Evolutionary conservation across 2,888 invertebrate species (phyloP).

Genomic region (Mesorhabditis sp.): DNA sequence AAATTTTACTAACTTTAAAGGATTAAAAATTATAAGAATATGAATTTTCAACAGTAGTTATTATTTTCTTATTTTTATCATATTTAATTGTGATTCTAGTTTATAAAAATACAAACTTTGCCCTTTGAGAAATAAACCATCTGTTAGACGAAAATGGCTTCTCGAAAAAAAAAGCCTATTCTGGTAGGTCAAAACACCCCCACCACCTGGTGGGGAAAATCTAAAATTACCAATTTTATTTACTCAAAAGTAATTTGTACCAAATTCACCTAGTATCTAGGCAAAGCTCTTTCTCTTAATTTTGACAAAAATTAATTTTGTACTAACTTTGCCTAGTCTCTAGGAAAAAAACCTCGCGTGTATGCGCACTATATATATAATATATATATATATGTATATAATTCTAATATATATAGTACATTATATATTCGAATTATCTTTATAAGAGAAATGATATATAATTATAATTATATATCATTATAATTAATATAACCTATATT

Average conservation of each 20-base stretch:
- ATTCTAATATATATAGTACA: constrained; percentile 10
- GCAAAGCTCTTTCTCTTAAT: too few species aligned
- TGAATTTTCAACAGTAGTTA: constrained; percentile 26
- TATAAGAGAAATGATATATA: constrained; percentile 11
- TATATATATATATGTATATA: constrained; percentile 16
- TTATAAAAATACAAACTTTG: constrained; percentile 39
- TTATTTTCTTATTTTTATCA: constrained; percentile 28
- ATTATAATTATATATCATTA: constrained; percentile 11
- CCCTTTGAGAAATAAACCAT: constrained; percentile 12
- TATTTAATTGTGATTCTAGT: constrained; percentile 34
- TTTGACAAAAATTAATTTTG: too few species aligned
- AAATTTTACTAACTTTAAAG: constrained; percentile 11
- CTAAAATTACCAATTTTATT: too few species aligned
- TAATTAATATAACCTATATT: constrained; percentile 9
- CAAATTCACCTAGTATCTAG: too few species aligned
- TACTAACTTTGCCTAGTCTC: too few species aligned
- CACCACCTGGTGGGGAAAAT: too few species aligned
- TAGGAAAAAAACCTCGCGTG: too few species aligned
- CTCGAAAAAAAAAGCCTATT: too few species aligned
- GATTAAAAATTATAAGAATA: too few species aligned
- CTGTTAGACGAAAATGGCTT: too few species aligned
- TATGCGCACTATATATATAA: not conserved
- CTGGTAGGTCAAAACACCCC: too few species aligned
- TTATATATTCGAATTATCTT: constrained; percentile 12
- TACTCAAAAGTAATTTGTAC: too few species aligned